phyloP scores from a whole-genome alignment of 2,797 vertebrate species.

The Coreius guichenoti region DNA sequence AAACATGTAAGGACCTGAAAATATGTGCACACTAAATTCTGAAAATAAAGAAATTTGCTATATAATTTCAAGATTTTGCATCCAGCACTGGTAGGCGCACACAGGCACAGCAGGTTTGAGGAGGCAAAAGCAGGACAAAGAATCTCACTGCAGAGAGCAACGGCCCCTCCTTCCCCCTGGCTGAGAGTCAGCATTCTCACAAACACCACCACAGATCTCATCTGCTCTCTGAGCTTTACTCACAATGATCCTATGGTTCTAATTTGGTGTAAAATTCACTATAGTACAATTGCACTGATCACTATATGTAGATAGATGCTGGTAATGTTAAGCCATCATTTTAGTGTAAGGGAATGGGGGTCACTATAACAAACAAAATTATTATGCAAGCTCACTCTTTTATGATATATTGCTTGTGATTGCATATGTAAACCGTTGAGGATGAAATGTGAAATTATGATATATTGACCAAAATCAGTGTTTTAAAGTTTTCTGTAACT shows the following conservation, averaged over 20 bases:
- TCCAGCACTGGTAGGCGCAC: not conserved
- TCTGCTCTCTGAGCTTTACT: conserved; percentile 17
- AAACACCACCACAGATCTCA: conserved; percentile 12
- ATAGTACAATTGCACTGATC: not conserved
- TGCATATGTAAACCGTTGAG: not conserved
- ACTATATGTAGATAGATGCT: not conserved
- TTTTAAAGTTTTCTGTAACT: not conserved
- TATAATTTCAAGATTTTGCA: not conserved
- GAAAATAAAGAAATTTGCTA: not conserved
- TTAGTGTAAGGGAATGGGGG: not conserved
- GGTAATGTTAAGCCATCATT: not conserved
- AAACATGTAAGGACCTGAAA: not conserved
- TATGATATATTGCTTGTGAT: not conserved
- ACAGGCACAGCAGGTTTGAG: conserved; percentile 11
- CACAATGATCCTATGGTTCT: not conserved
- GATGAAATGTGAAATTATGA: not conserved
- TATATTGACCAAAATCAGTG: not conserved
- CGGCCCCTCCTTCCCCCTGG: conserved; percentile 38
- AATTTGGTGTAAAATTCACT: not conserved
- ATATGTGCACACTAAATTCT: not conserved
- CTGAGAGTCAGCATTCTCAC: conserved; percentile 12
- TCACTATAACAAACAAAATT: not conserved
- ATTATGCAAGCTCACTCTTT: not conserved
- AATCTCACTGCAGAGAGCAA: conserved; percentile 44
- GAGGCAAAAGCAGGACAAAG: conserved; percentile 43